Percentiles rank a stretch among this genome's conserved stretches.
phyloP scores from a whole-genome alignment of 1,140 invertebrate species.

The Trypoxylus dichotomus region DNA sequence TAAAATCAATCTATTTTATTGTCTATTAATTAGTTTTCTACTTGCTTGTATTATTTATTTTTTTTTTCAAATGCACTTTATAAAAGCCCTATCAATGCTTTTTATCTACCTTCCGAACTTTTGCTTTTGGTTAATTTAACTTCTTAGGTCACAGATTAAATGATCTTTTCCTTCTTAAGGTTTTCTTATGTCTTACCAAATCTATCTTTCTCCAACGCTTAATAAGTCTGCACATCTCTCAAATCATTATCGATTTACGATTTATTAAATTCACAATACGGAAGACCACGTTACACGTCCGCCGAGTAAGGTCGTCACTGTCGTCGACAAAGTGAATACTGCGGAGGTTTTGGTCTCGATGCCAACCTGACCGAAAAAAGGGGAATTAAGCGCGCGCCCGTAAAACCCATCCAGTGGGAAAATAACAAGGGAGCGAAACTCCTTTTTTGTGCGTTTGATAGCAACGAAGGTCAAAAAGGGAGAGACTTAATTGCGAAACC shows the following conservation, averaged over 20 bases:
- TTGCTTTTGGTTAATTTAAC: too few species aligned
- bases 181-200: neutral
- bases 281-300: neutral
- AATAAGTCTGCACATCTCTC: neutral
- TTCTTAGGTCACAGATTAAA: too few species aligned
- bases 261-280: slow-evolving; percentile 18
- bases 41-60: too few species aligned
- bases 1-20: too few species aligned
- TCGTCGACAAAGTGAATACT: neutral
- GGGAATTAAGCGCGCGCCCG: slow-evolving; percentile 2
- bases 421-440: slow-evolving; percentile 22
- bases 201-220: neutral
- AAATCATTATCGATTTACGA: slow-evolving; percentile 9
- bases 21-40: too few species aligned
- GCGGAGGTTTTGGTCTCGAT: neutral
- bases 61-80: too few species aligned
- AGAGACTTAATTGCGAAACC: slow-evolving; percentile 16
- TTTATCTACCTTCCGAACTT: too few species aligned
- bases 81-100: too few species aligned
- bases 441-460: neutral
- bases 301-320: neutral
- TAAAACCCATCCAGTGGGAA: slow-evolving; percentile 19
- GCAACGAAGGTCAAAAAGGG: neutral
- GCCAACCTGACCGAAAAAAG: slow-evolving; percentile 19
- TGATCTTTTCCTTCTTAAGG: too few species aligned